Conservation (phyloP, 2,888 invertebrate genomes). For the Drosophila mimetica region DNA sequence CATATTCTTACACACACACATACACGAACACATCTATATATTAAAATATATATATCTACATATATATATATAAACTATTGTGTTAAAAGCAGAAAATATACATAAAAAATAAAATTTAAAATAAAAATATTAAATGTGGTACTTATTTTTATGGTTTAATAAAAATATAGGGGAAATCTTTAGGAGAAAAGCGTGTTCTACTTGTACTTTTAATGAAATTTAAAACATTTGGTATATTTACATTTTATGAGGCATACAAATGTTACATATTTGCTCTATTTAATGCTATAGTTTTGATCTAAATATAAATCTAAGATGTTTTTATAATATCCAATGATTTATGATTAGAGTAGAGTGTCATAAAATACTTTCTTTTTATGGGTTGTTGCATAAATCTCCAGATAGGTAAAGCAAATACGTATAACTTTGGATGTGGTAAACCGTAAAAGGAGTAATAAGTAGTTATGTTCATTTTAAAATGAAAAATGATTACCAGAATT, state of each 20-base stretch:
- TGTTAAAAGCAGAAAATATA: constrained; percentile 56
- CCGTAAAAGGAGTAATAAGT: not conserved
- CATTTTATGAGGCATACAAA: not conserved
- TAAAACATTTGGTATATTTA: not conserved
- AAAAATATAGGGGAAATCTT: too few relatives aligned
- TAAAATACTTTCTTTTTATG: too few relatives aligned
- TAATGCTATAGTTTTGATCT: too few relatives aligned
- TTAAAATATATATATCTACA: constrained; percentile 31
- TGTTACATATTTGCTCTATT: too few relatives aligned
- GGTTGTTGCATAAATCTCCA: not conserved
- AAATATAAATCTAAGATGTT: too few relatives aligned
- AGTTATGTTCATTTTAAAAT: not conserved
- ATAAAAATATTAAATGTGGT: too few relatives aligned
- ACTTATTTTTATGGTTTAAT: too few relatives aligned
- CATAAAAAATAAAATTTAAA: constrained; percentile 44
- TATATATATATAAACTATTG: constrained; percentile 61
- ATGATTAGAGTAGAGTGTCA: too few relatives aligned
- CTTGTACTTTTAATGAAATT: not conserved
- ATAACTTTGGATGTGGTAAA: constrained; percentile 5
- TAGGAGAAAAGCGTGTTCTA: too few relatives aligned
- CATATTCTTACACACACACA: constrained; percentile 20
- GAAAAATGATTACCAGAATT: not conserved
- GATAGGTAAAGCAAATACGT: constrained; percentile 2
- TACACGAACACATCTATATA: constrained; percentile 31
- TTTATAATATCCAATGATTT: too few relatives aligned